Conservation (phyloP, 2,888 invertebrate genomes). For the Physocephala rufipes region DNA sequence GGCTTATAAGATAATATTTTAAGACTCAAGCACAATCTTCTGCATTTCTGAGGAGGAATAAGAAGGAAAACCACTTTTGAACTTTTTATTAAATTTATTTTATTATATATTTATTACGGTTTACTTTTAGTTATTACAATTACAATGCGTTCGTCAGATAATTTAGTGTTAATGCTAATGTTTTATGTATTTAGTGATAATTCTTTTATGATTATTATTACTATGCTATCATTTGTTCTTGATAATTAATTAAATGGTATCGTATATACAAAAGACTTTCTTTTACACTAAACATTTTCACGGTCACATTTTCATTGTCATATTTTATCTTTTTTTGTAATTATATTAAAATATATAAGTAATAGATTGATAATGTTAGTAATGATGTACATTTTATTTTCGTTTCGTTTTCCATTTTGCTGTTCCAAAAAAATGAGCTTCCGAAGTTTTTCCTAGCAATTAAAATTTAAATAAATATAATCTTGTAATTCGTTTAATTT, state of each 20-base stretch:
- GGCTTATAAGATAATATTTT: too few species aligned
- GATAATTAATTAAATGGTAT: slow-evolving; percentile 26
- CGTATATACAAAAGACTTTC: slow-evolving; percentile 57
- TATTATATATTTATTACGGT: slow-evolving; percentile 2
- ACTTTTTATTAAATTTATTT: slow-evolving; percentile 35
- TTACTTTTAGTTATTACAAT: slow-evolving; percentile 21
- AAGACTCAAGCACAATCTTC: too few species aligned
- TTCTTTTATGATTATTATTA: slow-evolving; percentile 39
- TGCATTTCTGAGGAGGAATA: neutral
- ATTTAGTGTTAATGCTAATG: slow-evolving; percentile 11
- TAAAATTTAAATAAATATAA: slow-evolving; percentile 3
- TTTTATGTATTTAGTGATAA: slow-evolving; percentile 25
- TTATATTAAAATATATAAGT: slow-evolving; percentile 44
- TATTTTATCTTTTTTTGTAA: slow-evolving; percentile 36
- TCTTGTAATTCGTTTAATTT: slow-evolving; percentile 19
- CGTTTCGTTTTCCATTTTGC: slow-evolving; percentile 40
- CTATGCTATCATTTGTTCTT: slow-evolving; percentile 38
- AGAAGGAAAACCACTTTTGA: neutral
- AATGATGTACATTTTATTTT: slow-evolving; percentile 44
- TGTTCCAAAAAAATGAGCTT: slow-evolving; percentile 17
- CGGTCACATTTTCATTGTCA: slow-evolving; percentile 42
- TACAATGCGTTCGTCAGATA: slow-evolving; percentile 31
- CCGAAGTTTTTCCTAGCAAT: slow-evolving; percentile 9
- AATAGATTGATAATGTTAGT: slow-evolving; percentile 48
- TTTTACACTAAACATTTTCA: slow-evolving; percentile 60